These are phyloP conservation scores for Blera fallax DNA, from an alignment of 2,888 invertebrate genomes.

Conservation along the genomic window DNA sequence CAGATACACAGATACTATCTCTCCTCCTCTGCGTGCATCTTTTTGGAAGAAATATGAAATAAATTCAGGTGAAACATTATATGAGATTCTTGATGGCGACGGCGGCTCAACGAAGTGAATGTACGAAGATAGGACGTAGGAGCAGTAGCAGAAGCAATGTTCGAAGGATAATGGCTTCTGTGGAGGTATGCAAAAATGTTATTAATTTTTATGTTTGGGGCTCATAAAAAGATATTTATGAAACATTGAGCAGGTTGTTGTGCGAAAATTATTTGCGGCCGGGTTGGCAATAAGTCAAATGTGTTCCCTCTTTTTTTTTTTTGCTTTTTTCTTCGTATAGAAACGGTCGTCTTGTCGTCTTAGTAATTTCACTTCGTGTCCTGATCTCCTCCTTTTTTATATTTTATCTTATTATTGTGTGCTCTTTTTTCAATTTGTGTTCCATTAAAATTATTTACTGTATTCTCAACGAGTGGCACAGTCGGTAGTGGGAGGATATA, in stretches of 20 bases:
- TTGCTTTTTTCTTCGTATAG: neutral
- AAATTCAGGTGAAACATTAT: constrained; percentile 65
- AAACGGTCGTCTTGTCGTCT: neutral
- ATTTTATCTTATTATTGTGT: constrained; percentile 40
- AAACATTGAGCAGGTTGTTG: constrained; percentile 69
- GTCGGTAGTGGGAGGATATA: neutral
- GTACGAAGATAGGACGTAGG: neutral
- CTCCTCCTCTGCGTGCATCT: constrained; percentile 13
- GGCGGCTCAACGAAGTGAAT: constrained; percentile 44
- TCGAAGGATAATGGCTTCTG: constrained; percentile 58
- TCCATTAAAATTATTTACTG: constrained; percentile 67
- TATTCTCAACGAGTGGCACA: neutral
- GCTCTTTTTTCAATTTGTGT: constrained; percentile 64
- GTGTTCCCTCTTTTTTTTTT: constrained; percentile 11
- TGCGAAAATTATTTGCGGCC: constrained; percentile 69
- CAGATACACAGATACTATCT: neutral
- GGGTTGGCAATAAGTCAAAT: constrained; percentile 66
- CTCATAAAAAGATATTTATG: constrained; percentile 71
- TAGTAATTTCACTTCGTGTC: constrained; percentile 40
- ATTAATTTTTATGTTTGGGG: constrained; percentile 69
- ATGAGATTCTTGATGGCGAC: constrained; percentile 55
- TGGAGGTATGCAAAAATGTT: constrained; percentile 69
- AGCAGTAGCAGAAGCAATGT: neutral
- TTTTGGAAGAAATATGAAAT: constrained; percentile 38
- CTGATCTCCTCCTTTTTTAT: constrained; percentile 1